A percentile compares a stretch with the other conserved stretches of the same genome.
Evolutionary conservation across 1,140 invertebrate genomes (phyloP).

Genomic region (Caenorhabditis tropicalis): DNA sequence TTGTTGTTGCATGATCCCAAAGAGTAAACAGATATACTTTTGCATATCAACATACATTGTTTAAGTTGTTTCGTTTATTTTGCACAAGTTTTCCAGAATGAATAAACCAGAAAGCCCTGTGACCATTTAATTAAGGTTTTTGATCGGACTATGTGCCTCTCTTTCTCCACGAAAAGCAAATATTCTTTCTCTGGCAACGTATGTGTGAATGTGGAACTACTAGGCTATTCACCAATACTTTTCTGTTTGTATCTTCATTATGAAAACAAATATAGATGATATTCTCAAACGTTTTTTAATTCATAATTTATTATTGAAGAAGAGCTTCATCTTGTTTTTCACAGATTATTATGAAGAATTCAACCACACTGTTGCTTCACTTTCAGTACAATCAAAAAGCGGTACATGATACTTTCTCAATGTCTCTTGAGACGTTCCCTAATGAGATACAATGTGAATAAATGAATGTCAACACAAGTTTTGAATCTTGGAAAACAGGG

Average conservation of each 20-base stretch:
- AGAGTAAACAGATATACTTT: conserved; percentile 32
- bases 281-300: too few relatives aligned
- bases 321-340: too few relatives aligned
- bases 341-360: too few relatives aligned
- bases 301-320: too few relatives aligned
- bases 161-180: conserved; percentile 10
- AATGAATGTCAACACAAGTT: conserved; percentile 38
- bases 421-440: background rate
- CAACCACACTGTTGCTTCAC: background rate
- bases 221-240: too few relatives aligned
- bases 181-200: background rate
- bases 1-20: background rate
- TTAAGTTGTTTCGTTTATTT: conserved; percentile 5
- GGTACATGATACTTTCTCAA: background rate
- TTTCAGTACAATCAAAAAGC: background rate
- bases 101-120: background rate
- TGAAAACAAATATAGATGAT: too few relatives aligned
- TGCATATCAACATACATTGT: conserved; percentile 33
- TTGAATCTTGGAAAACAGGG: background rate
- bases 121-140: conserved; percentile 35
- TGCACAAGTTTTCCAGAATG: conserved; percentile 27
- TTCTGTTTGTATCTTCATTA: too few relatives aligned
- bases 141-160: conserved; percentile 34
- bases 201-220: background rate
- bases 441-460: conserved; percentile 32